Base-by-base conservation (phyloP, 1,140 invertebrate species). In the Thaumetopoea pityocampa region DNA sequence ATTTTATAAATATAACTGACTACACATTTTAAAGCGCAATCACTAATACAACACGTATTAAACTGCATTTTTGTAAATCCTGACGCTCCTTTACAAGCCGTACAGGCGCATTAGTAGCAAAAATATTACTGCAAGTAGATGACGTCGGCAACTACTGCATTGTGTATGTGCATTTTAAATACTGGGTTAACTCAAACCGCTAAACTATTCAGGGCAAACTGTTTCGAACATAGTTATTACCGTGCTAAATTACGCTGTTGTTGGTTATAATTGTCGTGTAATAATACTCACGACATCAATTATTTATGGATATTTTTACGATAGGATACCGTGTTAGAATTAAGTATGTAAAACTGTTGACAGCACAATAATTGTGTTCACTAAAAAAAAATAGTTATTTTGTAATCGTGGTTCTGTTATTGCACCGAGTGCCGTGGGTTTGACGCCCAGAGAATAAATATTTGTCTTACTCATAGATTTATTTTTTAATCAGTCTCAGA, bases 91-190 rank as follows among this genome's bases (percentile, higher is more conserved):
- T 68, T 69, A 64, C 51, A 54, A 67, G 47, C 62, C 73, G 76
- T 80, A 67, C 57, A 65, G 64, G 61, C 73, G 78, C 76, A 77
- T 74, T 80, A 74, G 76, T 69, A 63, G 76, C 70, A 67, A 68
- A 80, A 83, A 65, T 83, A 78, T 69, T 67, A 83, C 79, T 83
- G 79, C 79, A 83, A 77, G 72, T 67, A 73, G 52, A 73, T 80
- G 78, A 82, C 76, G 78, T 82, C 64, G 70, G 52, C 72, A 67
- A 78, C 63, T 54, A 65, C 79, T 62, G 79, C 79, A 83, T 79
- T 79, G 70, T 80, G 55, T 62, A 79, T 68, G 66, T 80, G 69
- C 69, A 72, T 76, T 79, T 73, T 73, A 76, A 79, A 74, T 78
- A 81, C 71, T 66, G 63, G 63, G 67, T 66, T 72, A 67, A 56